Evolutionary conservation across 2,888 invertebrate species (phyloP).

Genomic region (Mycogona germanica): DNA sequence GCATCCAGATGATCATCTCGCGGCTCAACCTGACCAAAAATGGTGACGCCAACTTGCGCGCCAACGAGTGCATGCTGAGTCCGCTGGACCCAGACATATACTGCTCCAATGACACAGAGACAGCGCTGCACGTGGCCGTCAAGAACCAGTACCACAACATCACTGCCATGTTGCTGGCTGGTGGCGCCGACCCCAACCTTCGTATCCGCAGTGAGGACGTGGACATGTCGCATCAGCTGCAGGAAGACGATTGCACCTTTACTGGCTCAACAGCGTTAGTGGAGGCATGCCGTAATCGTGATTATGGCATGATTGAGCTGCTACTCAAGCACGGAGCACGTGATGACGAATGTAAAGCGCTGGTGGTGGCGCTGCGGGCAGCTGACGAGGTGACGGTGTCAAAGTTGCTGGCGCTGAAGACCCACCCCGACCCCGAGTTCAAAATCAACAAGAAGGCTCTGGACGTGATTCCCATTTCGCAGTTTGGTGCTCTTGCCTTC

Average conservation of each 20-base stretch:
- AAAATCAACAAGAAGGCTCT: conserved; percentile 82
- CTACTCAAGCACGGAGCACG: conserved; percentile 67
- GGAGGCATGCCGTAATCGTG: conserved; percentile 54
- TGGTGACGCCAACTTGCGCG: conserved; percentile 17
- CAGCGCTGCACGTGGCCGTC: conserved; percentile 69
- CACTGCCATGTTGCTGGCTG: conserved; percentile 51
- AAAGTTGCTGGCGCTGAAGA: conserved; percentile 69
- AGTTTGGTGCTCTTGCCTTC: conserved; percentile 24
- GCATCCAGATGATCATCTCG: conserved; percentile 78
- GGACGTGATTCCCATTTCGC: conserved; percentile 41
- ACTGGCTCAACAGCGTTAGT: conserved; percentile 45
- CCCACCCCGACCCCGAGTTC: conserved; percentile 81
- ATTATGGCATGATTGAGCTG: conserved; percentile 58
- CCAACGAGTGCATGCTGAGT: conserved; percentile 39
- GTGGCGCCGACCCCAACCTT: conserved; percentile 72
- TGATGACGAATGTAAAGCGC: conserved; percentile 74
- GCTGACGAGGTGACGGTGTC: conserved; percentile 63
- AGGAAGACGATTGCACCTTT: conserved; percentile 23
- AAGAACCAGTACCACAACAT: conserved; percentile 61
- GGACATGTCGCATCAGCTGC: conserved; percentile 25
- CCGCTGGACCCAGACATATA: conserved; percentile 61
- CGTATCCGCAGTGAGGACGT: conserved; percentile 41
- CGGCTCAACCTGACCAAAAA: conserved; percentile 52
- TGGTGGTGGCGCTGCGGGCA: conserved; percentile 58
- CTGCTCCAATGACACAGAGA: conserved; percentile 63